phyloP scores from a whole-genome alignment of 2,797 vertebrate species.

The Amazona ochrocephala region DNA sequence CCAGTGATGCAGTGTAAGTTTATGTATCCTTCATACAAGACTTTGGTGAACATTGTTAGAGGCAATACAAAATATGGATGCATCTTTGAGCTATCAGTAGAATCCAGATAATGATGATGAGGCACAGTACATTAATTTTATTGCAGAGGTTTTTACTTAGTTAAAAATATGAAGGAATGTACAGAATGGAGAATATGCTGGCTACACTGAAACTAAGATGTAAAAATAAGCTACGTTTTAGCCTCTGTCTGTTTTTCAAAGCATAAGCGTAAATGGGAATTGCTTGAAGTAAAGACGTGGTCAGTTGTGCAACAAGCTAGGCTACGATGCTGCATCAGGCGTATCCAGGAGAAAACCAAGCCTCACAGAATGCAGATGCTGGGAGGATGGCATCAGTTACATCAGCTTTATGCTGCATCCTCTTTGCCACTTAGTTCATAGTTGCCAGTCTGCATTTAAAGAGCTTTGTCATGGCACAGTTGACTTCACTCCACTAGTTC shows the following conservation, averaged over 20 bases:
- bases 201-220: neutral
- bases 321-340: neutral
- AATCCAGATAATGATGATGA: neutral
- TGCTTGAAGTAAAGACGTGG: neutral
- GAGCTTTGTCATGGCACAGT: no score
- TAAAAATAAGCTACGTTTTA: neutral
- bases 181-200: neutral
- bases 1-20: neutral
- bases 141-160: neutral
- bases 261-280: neutral
- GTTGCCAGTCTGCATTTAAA: neutral
- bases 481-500: neutral
- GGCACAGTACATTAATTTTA: neutral
- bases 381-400: neutral
- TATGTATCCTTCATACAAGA: neutral
- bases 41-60: neutral
- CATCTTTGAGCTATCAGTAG: neutral
- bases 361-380: accelerated
- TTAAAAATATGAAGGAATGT: neutral
- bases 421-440: neutral
- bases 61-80: neutral
- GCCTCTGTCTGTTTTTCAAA: neutral
- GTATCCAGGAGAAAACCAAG: neutral
- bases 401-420: neutral
- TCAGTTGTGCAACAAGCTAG: neutral